phyloP scores from a whole-genome alignment of 2,888 invertebrate species.

The Gandaritis pyraliata region DNA sequence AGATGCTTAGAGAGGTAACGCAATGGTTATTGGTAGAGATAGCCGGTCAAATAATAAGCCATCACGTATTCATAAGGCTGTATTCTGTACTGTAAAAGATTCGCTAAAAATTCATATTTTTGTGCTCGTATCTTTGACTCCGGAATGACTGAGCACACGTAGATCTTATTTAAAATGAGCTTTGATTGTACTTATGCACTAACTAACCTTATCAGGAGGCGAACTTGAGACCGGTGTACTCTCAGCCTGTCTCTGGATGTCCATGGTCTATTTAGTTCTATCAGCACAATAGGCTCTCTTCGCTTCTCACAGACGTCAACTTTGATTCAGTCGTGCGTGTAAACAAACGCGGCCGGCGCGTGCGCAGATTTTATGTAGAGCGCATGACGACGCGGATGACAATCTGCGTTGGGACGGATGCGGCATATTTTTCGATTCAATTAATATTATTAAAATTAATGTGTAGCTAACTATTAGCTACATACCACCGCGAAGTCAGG shows the following conservation, averaged over 20 bases:
- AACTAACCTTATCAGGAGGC: conserved; percentile 47
- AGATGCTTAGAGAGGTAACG: too few species aligned
- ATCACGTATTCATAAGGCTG: too few species aligned
- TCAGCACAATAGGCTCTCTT: conserved; percentile 12
- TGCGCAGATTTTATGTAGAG: conserved; percentile 53
- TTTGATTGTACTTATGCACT: too few species aligned
- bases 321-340: conserved; percentile 32
- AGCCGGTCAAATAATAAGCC: too few species aligned
- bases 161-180: too few species aligned
- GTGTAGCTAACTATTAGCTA: too few species aligned
- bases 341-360: conserved; percentile 67
- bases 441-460: neutral
- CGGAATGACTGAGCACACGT: too few species aligned
- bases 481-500: neutral
- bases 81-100: too few species aligned
- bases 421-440: conserved; percentile 28
- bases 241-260: conserved; percentile 39
- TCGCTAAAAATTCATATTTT: too few species aligned
- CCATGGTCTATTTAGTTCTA: conserved; percentile 44
- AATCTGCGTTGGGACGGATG: conserved; percentile 35
- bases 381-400: conserved; percentile 41
- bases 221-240: conserved; percentile 31
- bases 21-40: too few species aligned
- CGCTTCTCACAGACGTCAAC: conserved; percentile 11
- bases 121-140: too few species aligned